These are phyloP conservation scores for Vidua chalybeata DNA, from an alignment of 2,113 vertebrate genomes.

Conservation along the genomic window DNA sequence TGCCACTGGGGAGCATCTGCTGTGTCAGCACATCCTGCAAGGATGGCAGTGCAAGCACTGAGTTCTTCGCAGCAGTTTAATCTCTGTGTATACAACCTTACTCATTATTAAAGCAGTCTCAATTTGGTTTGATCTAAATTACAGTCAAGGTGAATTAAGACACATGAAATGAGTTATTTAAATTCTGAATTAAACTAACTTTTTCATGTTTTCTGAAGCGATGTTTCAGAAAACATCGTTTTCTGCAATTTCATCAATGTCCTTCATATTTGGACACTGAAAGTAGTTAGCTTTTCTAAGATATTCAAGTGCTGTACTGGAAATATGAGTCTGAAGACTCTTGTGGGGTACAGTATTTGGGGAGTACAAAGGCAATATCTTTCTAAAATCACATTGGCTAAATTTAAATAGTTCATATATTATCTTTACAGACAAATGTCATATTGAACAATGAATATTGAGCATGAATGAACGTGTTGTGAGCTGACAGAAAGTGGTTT, in stretches of 20 bases:
- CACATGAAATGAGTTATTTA: not conserved
- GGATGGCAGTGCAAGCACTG: not conserved
- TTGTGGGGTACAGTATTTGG: not conserved
- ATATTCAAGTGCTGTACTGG: not conserved
- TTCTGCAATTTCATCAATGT: not conserved
- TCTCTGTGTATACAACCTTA: not conserved
- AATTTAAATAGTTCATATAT: not conserved
- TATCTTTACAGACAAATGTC: not conserved
- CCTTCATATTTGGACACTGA: not conserved
- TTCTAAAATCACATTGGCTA: not conserved
- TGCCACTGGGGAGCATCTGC: not conserved
- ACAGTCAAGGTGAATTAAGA: constrained; percentile 15
- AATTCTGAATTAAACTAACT: not conserved
- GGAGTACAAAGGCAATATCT: not conserved
- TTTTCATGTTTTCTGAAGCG: too few relatives aligned
- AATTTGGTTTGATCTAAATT: constrained; percentile 5
- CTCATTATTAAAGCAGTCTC: not conserved
- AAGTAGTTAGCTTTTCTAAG: not conserved
- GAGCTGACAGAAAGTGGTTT: not conserved
- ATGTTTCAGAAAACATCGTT: too few relatives aligned
- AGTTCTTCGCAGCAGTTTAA: not conserved
- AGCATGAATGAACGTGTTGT: not conserved
- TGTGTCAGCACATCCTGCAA: not conserved
- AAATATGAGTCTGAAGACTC: not conserved
- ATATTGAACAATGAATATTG: not conserved